Conservation (phyloP, 2,888 invertebrate genomes). For the Pristionchus maxplancki region DNA sequence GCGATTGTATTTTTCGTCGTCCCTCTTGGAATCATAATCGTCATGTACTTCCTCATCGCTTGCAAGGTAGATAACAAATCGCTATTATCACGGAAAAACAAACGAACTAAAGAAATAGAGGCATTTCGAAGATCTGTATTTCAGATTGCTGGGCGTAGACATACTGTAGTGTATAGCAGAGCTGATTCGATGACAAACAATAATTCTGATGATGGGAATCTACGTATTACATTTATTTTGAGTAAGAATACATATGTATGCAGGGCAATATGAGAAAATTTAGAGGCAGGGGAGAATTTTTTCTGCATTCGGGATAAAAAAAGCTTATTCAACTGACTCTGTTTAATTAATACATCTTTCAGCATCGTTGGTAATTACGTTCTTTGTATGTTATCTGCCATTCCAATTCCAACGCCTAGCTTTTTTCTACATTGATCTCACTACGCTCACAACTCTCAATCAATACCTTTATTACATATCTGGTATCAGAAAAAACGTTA, state of each 20-base stretch:
- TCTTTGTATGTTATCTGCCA: constrained; percentile 70
- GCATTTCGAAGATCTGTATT: background rate
- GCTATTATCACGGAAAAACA: no score
- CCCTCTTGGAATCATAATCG: constrained; percentile 63
- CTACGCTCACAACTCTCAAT: constrained; percentile 57
- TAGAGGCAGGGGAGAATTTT: no score
- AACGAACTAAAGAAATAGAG: no score
- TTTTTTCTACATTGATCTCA: constrained; percentile 66
- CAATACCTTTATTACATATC: constrained; percentile 68
- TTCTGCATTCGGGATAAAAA: no score
- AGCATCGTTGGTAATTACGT: constrained; percentile 67
- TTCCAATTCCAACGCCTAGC: constrained; percentile 68
- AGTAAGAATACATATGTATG: constrained; percentile 48
- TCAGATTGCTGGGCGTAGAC: constrained; percentile 35
- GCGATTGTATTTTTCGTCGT: constrained; percentile 66
- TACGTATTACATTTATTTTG: constrained; percentile 55
- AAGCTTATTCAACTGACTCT: no score
- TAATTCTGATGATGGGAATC: constrained; percentile 51
- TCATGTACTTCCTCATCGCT: constrained; percentile 63
- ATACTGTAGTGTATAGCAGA: constrained; percentile 24
- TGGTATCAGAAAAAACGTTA: constrained; percentile 54
- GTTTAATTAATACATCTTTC: no score
- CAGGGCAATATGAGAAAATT: background rate
- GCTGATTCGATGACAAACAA: constrained; percentile 14
- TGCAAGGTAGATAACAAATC: constrained; percentile 58